Evolutionary conservation across 2,113 vertebrate species (phyloP).

Genomic region (Hydrochoerus hydrochaeris): DNA sequence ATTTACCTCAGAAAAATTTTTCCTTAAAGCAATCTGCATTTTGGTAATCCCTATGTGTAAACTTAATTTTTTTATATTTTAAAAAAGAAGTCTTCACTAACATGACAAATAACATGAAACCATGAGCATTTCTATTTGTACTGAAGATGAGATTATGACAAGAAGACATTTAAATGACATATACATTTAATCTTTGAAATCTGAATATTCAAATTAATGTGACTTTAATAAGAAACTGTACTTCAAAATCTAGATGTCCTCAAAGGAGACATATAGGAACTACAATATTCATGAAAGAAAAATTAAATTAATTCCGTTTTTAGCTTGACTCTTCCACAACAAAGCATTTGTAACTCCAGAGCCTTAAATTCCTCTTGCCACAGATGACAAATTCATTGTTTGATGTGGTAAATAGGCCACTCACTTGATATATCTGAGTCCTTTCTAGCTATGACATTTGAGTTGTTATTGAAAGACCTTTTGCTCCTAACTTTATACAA

Average conservation of each 20-base stretch:
- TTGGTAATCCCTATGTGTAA: not conserved
- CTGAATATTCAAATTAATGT: slow-evolving; percentile 60
- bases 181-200: slow-evolving; percentile 30
- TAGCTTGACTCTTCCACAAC: slow-evolving; percentile 40
- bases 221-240: slow-evolving; percentile 42
- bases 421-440: slow-evolving; percentile 42
- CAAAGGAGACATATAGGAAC: not conserved
- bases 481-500: slow-evolving; percentile 1
- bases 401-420: slow-evolving; percentile 46
- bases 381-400: slow-evolving; percentile 56
- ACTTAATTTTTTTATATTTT: not conserved
- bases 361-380: slow-evolving; percentile 47
- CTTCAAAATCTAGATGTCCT: slow-evolving; percentile 38
- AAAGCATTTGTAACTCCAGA: slow-evolving; percentile 21
- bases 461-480: slow-evolving; percentile 35
- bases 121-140: not conserved
- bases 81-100: not conserved
- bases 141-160: slow-evolving; percentile 19
- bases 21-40: slow-evolving; percentile 30
- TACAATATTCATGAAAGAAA: slow-evolving; percentile 65
- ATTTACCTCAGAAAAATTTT: slow-evolving; percentile 24
- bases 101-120: slow-evolving; percentile 8
- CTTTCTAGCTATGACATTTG: slow-evolving; percentile 63
- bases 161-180: slow-evolving; percentile 49
- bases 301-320: slow-evolving; percentile 53